phyloP scores from a whole-genome alignment of 2,888 invertebrate genomes.

The Xylophagus ater region DNA sequence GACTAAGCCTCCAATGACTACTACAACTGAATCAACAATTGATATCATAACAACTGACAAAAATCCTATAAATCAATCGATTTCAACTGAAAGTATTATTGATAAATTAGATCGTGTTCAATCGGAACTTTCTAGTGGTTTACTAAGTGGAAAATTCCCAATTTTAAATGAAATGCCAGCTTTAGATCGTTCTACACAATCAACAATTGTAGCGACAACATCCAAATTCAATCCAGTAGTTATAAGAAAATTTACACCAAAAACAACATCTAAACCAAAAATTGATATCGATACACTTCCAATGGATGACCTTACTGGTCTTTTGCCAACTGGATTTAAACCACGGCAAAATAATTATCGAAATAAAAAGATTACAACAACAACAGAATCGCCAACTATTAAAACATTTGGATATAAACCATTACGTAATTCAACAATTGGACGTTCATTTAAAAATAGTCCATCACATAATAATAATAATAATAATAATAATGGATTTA shows the following conservation, averaged over 20 bases:
- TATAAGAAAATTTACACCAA: conserved; percentile 54
- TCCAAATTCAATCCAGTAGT: conserved; percentile 49
- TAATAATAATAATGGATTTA: no score
- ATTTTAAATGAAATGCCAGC: conserved; percentile 52
- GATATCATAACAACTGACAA: conserved; percentile 3
- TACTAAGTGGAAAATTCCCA: conserved; percentile 60
- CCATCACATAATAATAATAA: no score
- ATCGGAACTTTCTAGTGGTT: conserved; percentile 68
- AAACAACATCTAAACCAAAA: conserved; percentile 28
- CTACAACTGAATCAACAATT: conserved; percentile 5
- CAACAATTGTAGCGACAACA: conserved; percentile 34
- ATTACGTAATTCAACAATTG: conserved; percentile 33
- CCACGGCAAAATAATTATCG: conserved; percentile 43
- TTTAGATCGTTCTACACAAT: conserved; percentile 24
- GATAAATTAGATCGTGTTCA: conserved; percentile 78
- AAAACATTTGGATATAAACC: conserved; percentile 23
- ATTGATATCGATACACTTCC: conserved; percentile 41
- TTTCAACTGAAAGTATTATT: conserved; percentile 74
- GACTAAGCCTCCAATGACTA: conserved; percentile 14
- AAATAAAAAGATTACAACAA: conserved; percentile 44
- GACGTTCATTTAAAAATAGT: conserved; percentile 46
- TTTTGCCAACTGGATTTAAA: conserved; percentile 54
- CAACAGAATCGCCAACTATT: conserved; percentile 31
- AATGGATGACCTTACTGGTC: conserved; percentile 48
- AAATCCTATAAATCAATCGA: conserved; percentile 1